Conservation (phyloP, 92 coral and sea anemone species). For the Phenganax subtilis region DNA sequence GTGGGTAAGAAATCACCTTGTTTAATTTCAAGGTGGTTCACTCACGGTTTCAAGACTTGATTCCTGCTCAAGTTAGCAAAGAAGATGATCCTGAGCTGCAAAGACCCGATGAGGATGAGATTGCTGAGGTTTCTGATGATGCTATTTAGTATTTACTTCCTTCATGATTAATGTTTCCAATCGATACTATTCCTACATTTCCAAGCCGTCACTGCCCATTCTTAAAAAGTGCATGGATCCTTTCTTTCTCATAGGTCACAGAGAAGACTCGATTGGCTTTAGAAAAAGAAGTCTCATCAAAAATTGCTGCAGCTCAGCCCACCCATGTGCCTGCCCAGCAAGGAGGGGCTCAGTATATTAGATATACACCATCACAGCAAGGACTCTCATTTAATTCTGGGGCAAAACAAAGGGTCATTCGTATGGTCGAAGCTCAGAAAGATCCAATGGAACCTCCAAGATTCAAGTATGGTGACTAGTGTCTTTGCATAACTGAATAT, state of each 20-base stretch:
- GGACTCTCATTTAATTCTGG: constrained; percentile 91
- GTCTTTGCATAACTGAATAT: too few species aligned
- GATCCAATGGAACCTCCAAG: constrained; percentile 99
- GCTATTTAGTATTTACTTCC: too few species aligned
- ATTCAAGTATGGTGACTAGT: constrained; percentile 62
- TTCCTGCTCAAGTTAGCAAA: constrained; percentile 86
- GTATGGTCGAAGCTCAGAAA: constrained; percentile 97
- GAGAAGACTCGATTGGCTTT: constrained; percentile 89
- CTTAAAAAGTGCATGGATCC: not conserved
- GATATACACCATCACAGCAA: constrained; percentile 97
- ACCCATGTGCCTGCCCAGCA: constrained; percentile 83
- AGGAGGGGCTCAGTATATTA: constrained; percentile 90
- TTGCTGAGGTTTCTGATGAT: constrained; percentile 55
- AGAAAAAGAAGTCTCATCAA: constrained; percentile 85
- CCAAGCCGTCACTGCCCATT: not conserved
- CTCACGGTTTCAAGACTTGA: constrained; percentile 88
- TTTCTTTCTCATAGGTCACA: constrained; percentile 48
- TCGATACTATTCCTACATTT: too few species aligned
- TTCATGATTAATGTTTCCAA: too few species aligned
- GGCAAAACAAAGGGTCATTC: constrained; percentile 93
- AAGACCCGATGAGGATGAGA: constrained; percentile 86
- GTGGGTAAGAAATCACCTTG: too few species aligned
- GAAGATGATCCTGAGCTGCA: constrained; percentile 82
- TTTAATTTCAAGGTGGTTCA: constrained; percentile 61
- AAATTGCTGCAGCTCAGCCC: constrained; percentile 96